phyloP scores from a whole-genome alignment of 2,113 vertebrate genomes.

The Pelodiscus sinensis region DNA sequence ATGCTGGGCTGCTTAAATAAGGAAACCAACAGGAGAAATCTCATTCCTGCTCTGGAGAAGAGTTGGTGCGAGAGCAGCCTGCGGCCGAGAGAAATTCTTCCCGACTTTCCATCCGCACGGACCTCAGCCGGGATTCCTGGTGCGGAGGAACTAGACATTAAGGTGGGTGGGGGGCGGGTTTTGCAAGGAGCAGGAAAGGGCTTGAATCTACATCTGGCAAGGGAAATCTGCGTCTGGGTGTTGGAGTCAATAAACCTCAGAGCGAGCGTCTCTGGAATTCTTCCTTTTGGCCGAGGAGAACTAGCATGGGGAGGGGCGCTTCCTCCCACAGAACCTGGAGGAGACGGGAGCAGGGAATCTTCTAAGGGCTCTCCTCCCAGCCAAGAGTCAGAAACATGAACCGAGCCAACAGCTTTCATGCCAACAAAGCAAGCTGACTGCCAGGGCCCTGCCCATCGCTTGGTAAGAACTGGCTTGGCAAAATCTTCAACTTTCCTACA shows the following conservation, averaged over 20 bases:
- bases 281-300: neutral
- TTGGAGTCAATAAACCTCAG: neutral
- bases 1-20: neutral
- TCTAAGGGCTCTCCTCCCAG: neutral
- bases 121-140: neutral
- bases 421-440: neutral
- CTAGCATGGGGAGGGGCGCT: neutral
- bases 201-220: neutral
- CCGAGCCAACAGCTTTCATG: neutral
- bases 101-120: neutral
- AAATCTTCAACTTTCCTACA: neutral
- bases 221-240: neutral
- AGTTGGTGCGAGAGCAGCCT: neutral
- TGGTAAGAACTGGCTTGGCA: neutral
- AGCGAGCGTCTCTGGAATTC: neutral
- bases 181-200: neutral
- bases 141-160: neutral
- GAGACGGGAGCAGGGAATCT: neutral
- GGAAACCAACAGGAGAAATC: neutral
- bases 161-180: neutral
- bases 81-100: neutral
- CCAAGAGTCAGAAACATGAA: neutral
- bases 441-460: neutral
- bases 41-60: neutral
- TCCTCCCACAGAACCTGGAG: neutral